A percentile compares a stretch with the other conserved stretches of the same genome.
Conservation (phyloP, 2,888 invertebrate species). For the Nomada fabriciana region DNA sequence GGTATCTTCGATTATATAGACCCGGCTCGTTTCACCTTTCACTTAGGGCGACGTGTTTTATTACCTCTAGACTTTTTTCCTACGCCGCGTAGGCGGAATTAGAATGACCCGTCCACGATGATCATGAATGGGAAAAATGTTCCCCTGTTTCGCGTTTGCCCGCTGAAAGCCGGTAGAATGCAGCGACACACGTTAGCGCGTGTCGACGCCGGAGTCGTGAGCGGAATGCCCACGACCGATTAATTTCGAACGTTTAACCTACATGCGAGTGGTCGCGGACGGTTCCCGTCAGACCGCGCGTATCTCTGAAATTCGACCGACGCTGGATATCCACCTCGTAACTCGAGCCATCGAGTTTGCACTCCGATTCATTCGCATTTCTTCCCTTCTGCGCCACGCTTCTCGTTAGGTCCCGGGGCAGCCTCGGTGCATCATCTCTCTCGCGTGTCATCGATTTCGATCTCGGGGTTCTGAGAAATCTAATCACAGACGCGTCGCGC, state of each 20-base stretch:
- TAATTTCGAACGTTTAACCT: slow-evolving; percentile 61
- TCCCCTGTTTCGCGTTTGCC: slow-evolving; percentile 27
- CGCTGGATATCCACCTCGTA: neutral
- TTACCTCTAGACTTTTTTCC: neutral
- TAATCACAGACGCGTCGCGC: neutral
- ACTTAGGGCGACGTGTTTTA: neutral
- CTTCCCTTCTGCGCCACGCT: too few species aligned
- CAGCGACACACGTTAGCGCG: slow-evolving; percentile 52
- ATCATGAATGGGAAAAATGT: slow-evolving; percentile 28
- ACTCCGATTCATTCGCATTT: too few species aligned
- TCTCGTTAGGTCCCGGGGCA: too few species aligned
- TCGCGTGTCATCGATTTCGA: neutral
- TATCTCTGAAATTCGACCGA: neutral
- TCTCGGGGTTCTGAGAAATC: slow-evolving; percentile 1
- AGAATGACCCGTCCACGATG: slow-evolving; percentile 23
- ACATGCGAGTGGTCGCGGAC: slow-evolving; percentile 49
- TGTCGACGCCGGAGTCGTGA: slow-evolving; percentile 52
- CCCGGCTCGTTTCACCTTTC: too few species aligned
- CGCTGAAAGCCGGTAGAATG: slow-evolving; percentile 32
- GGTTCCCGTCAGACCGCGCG: slow-evolving; percentile 32
- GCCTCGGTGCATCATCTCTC: too few species aligned
- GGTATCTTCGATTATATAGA: too few species aligned
- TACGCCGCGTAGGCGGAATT: neutral
- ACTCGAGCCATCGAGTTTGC: too few species aligned
- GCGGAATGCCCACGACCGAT: slow-evolving; percentile 56